A percentile compares a stretch with the other conserved stretches of the same genome.
phyloP scores from a whole-genome alignment of 2,888 invertebrate genomes.

The Pyrgus malvae region DNA sequence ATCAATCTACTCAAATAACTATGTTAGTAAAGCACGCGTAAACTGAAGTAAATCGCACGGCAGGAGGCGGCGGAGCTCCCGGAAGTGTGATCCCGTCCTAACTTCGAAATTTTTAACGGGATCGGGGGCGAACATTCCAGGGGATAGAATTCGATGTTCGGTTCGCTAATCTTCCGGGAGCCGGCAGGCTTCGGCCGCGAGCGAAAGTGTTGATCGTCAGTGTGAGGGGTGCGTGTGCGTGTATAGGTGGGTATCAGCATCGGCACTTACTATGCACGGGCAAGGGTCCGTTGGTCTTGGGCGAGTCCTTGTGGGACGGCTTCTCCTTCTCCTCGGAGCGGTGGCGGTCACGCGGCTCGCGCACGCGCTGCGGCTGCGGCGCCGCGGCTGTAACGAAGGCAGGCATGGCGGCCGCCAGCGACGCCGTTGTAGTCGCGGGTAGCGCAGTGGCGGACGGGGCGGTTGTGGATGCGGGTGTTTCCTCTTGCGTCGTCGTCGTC shows the following conservation, averaged over 20 bases:
- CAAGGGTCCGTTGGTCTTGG: slow-evolving; percentile 56
- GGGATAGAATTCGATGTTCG: too few species aligned
- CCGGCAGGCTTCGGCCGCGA: too few species aligned
- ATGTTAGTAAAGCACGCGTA: neutral
- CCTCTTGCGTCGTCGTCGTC: slow-evolving; percentile 36
- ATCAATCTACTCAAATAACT: too few species aligned
- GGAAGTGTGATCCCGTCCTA: too few species aligned
- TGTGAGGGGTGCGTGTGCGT: neutral
- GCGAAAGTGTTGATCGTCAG: too few species aligned
- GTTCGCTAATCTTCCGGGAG: too few species aligned
- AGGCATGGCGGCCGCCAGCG: slow-evolving; percentile 27
- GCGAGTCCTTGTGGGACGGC: slow-evolving; percentile 35
- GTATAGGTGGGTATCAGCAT: too few species aligned
- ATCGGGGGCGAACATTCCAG: too few species aligned
- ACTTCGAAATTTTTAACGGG: too few species aligned
- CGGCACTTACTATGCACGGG: slow-evolving; percentile 51
- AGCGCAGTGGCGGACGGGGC: slow-evolving; percentile 33
- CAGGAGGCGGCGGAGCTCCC: too few species aligned
- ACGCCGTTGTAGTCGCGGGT: slow-evolving; percentile 26
- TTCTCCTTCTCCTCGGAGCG: slow-evolving; percentile 21
- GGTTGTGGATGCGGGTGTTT: too few species aligned
- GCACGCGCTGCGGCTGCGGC: slow-evolving; percentile 58
- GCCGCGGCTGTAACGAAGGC: slow-evolving; percentile 31
- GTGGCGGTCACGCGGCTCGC: slow-evolving; percentile 53
- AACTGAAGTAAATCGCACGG: too few species aligned